These are phyloP conservation scores for Perccottus glenii DNA, from an alignment of 2,113 vertebrate species.

Conservation along the genomic window DNA sequence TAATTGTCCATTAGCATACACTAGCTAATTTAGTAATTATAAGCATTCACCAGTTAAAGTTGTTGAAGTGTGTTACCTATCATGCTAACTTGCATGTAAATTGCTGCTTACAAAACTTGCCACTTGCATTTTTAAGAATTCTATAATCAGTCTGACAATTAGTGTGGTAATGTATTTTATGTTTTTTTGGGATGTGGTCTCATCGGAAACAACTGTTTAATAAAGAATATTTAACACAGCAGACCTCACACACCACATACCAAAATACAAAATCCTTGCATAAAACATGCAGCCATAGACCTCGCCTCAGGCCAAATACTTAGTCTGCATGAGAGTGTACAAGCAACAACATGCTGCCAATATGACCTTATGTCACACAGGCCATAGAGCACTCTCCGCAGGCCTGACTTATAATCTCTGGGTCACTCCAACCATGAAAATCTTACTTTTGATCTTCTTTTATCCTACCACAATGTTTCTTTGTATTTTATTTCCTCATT, in stretches of 20 bases:
- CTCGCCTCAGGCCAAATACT: constrained; percentile 35
- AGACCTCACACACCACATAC: constrained; percentile 35
- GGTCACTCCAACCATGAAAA: constrained; percentile 40
- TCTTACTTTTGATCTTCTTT: constrained; percentile 4
- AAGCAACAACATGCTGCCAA: constrained; percentile 57
- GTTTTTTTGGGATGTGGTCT: neutral
- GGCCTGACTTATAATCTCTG: constrained; percentile 35
- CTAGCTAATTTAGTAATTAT: too few relatives aligned
- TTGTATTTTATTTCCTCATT: constrained; percentile 48
- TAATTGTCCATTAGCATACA: too few relatives aligned
- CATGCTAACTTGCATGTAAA: too few relatives aligned
- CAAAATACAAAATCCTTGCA: constrained; percentile 21
- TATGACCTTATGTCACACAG: constrained; percentile 43
- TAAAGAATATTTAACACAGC: constrained; percentile 17
- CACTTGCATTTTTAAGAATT: too few relatives aligned
- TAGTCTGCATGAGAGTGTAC: constrained; percentile 39
- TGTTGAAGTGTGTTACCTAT: too few relatives aligned
- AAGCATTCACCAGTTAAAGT: too few relatives aligned
- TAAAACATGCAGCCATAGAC: constrained; percentile 50
- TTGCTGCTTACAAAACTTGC: too few relatives aligned
- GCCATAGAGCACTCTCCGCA: constrained; percentile 30
- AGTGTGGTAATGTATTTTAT: too few relatives aligned
- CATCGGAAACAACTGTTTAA: constrained; percentile 15
- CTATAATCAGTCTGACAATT: too few relatives aligned
- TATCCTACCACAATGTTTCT: constrained; percentile 1